These are phyloP conservation scores for Pangasius larnaudii DNA, from an alignment of 2,797 vertebrate species.

Conservation along the genomic window DNA sequence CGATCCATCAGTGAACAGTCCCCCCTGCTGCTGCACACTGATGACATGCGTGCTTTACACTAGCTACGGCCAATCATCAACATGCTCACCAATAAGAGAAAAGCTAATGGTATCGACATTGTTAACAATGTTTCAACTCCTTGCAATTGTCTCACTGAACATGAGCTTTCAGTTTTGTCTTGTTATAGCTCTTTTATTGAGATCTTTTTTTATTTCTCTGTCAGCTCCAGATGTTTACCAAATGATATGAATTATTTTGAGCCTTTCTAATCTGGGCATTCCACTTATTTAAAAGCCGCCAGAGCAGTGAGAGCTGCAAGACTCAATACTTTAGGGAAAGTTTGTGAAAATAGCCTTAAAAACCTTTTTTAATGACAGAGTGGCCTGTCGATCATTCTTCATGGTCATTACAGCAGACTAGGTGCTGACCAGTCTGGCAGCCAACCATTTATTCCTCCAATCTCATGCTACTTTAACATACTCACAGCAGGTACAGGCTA, in stretches of 20 bases:
- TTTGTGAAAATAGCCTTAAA: neutral
- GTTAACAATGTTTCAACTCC: neutral
- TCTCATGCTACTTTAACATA: slow-evolving; percentile 20
- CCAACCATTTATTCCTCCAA: neutral
- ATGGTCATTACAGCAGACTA: neutral
- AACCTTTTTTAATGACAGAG: neutral
- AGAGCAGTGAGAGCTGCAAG: neutral
- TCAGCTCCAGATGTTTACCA: neutral
- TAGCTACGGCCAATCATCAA: neutral
- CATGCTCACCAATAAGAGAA: neutral
- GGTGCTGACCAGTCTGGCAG: neutral
- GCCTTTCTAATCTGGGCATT: neutral
- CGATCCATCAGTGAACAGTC: neutral
- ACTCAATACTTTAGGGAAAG: neutral
- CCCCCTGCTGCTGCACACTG: neutral
- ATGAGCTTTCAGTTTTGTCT: neutral
- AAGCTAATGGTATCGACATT: neutral
- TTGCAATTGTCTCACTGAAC: neutral
- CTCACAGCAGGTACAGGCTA: neutral
- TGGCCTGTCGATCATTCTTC: slow-evolving; percentile 1
- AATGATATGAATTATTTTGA: neutral
- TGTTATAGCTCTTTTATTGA: neutral
- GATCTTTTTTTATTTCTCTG: neutral
- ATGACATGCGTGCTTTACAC: slow-evolving; percentile 4
- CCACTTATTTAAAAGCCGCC: neutral